phyloP scores from a whole-genome alignment of 2,888 invertebrate genomes.

The Drepanosiphum platanoidis region DNA sequence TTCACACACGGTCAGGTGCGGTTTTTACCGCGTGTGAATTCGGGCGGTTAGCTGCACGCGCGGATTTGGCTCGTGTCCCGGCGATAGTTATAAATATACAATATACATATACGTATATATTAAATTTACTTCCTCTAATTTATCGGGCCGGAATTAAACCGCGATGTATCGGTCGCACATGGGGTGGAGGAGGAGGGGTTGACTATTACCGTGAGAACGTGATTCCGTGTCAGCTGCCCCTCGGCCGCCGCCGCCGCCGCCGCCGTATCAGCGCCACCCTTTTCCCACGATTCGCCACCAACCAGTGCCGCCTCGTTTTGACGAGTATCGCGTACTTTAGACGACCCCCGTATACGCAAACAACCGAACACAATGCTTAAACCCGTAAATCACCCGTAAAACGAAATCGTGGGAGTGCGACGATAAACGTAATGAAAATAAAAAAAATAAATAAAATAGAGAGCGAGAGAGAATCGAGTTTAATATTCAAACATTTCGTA shows the following conservation, averaged over 20 bases:
- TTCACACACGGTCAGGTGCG: background rate
- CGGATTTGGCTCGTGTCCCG: slow-evolving; percentile 7
- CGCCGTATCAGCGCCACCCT: slow-evolving; percentile 45
- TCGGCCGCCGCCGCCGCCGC: slow-evolving; percentile 4
- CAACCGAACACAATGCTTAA: background rate
- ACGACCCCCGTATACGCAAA: slow-evolving; percentile 29
- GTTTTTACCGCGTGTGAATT: slow-evolving; percentile 49
- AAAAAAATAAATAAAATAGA: background rate
- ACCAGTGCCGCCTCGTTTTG: slow-evolving; percentile 32
- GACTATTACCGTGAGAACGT: slow-evolving; percentile 56
- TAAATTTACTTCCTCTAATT: background rate
- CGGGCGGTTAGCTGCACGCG: background rate
- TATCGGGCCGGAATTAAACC: slow-evolving; percentile 8
- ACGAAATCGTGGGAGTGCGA: slow-evolving; percentile 26
- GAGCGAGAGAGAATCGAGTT: too few species aligned
- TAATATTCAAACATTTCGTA: background rate
- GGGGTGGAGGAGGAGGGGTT: background rate
- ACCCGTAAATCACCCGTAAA: slow-evolving; percentile 42
- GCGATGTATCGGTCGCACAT: background rate
- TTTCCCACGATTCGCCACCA: slow-evolving; percentile 62
- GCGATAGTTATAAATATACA: background rate
- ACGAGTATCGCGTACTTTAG: background rate
- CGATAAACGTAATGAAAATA: background rate
- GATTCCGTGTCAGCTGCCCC: slow-evolving; percentile 60
- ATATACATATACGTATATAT: background rate